Conservation (phyloP, 35 echinoderm and acorn worm genomes). For the Heliocidaris erythrogramma region DNA sequence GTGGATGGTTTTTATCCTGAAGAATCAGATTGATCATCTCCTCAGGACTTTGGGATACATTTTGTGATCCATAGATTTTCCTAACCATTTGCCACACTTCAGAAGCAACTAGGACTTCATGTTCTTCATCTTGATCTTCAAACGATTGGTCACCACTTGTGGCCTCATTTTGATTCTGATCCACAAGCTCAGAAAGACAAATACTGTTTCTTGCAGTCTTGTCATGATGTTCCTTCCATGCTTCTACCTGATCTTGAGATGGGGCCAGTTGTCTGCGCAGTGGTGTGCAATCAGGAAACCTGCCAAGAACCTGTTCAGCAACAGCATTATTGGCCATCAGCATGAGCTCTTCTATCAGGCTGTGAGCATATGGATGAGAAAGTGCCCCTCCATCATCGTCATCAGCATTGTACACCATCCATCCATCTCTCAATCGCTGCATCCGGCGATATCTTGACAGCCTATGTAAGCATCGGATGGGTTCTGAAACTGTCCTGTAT, state of each 20-base stretch:
- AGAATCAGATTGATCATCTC: conserved; percentile 57
- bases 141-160: not conserved
- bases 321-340: conserved; percentile 73
- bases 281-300: conserved; percentile 60
- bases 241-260: conserved; percentile 48
- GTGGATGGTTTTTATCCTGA: conserved; percentile 82
- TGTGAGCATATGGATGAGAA: conserved; percentile 59
- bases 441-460: conserved; percentile 51
- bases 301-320: conserved; percentile 58
- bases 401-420: conserved; percentile 47
- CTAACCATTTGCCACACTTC: conserved; percentile 41
- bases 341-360: conserved; percentile 77
- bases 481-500: conserved; percentile 7
- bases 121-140: not conserved
- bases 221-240: conserved; percentile 54
- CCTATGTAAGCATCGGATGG: conserved; percentile 42
- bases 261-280: conserved; percentile 77
- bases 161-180: not conserved
- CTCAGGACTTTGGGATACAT: conserved; percentile 13
- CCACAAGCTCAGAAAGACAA: not conserved
- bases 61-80: not conserved
- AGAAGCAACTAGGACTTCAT: not conserved
- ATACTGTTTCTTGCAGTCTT: conserved; percentile 51
- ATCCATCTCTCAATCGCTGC: conserved; percentile 51
- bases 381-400: conserved; percentile 57